Evolutionary conservation across 2,797 vertebrate genomes (phyloP).

Genomic region (Chloroceryle amazona): DNA sequence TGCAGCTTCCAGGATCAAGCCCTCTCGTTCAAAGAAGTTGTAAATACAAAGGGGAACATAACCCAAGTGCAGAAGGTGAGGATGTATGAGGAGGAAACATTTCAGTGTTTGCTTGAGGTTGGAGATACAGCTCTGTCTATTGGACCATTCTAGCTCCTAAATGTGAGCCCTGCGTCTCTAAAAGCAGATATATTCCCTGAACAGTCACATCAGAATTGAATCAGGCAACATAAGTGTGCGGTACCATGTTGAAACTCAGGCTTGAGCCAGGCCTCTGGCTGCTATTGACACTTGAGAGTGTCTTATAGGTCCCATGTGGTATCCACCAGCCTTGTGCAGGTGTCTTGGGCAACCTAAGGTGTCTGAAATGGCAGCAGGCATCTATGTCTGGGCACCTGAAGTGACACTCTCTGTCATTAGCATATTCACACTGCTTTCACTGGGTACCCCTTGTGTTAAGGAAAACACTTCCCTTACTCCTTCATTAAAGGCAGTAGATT

Average conservation of each 20-base stretch:
- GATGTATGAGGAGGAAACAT: background rate
- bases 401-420: background rate
- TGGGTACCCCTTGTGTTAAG: background rate
- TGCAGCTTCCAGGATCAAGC: background rate
- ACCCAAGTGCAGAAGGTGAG: background rate
- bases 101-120: background rate
- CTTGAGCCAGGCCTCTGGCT: background rate
- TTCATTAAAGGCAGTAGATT: fast-evolving
- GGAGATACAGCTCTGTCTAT: background rate
- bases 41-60: background rate
- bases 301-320: background rate
- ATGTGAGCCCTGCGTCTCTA: background rate
- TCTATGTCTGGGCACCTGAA: background rate
- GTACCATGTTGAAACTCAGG: background rate
- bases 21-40: background rate
- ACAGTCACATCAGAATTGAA: background rate
- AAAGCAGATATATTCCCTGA: background rate
- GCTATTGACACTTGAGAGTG: fast-evolving
- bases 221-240: background rate
- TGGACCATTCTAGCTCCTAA: background rate
- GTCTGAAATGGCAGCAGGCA: background rate
- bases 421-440: background rate
- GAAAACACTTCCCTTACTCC: background rate
- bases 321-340: background rate
- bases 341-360: background rate